Conservation (phyloP, 2,888 invertebrate genomes). For the Phyllotreta cruciferae region DNA sequence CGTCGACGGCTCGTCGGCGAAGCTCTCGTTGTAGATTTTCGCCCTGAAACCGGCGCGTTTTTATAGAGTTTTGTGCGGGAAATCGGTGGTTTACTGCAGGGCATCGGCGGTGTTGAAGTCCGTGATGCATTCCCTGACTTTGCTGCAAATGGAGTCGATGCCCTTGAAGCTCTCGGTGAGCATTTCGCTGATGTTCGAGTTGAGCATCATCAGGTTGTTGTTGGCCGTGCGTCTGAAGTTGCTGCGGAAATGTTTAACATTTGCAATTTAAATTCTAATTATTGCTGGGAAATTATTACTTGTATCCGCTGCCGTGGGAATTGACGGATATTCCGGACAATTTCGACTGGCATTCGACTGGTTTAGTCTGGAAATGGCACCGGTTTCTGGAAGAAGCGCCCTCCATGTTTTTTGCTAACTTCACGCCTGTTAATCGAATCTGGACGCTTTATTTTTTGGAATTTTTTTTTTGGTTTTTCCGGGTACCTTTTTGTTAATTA, state of each 20-base stretch:
- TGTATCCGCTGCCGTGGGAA: no score
- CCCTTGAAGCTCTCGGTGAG: constrained; percentile 45
- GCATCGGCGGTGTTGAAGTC: constrained; percentile 21
- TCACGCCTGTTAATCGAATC: no score
- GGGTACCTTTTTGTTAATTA: no score
- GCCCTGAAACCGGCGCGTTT: neutral
- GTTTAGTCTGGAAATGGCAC: no score
- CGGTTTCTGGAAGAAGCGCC: no score
- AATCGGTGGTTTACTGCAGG: no score
- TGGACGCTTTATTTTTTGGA: no score
- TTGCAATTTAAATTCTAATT: no score
- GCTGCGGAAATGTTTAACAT: constrained; percentile 3
- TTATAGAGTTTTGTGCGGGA: neutral
- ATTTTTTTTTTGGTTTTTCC: neutral
- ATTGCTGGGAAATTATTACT: no score
- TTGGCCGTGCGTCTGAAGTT: constrained; percentile 44
- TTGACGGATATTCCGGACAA: no score
- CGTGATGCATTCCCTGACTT: constrained; percentile 44
- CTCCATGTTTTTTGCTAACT: no score
- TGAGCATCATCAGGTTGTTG: constrained; percentile 43
- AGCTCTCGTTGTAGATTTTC: constrained; percentile 3
- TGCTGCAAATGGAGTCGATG: constrained; percentile 47
- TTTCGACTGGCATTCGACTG: no score
- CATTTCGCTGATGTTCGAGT: constrained; percentile 45
- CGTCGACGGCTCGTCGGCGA: constrained; percentile 3